Conservation (phyloP, 2,113 vertebrate species). For the Asarcornis scutulata region DNA sequence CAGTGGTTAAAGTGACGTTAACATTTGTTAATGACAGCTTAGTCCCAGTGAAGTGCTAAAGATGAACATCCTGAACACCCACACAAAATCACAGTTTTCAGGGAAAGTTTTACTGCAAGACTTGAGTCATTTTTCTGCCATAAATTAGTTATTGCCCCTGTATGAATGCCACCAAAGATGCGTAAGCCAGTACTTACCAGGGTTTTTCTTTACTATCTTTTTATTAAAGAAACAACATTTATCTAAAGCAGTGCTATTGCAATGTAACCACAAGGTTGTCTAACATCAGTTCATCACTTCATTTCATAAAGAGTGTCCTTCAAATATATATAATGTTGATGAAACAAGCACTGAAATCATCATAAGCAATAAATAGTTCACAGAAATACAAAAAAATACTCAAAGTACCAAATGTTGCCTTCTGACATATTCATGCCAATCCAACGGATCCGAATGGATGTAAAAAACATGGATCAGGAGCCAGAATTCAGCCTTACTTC, state of each 20-base stretch:
- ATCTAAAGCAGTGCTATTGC: not conserved
- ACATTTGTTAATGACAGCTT: not conserved
- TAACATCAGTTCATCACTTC: not conserved
- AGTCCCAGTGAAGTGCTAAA: not conserved
- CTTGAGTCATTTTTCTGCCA: not conserved
- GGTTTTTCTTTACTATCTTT: not conserved
- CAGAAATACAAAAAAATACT: not conserved
- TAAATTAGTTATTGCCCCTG: not conserved
- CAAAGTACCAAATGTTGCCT: not conserved
- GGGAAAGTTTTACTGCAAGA: not conserved
- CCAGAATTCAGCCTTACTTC: not conserved
- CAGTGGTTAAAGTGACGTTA: not conserved
- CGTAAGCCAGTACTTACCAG: not conserved
- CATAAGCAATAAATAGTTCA: not conserved
- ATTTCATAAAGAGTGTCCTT: not conserved
- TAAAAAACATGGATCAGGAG: not conserved
- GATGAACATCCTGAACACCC: not conserved
- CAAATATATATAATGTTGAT: not conserved
- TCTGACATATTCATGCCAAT: not conserved
- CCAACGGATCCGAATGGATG: not conserved
- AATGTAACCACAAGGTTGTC: not conserved
- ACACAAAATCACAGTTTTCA: not conserved
- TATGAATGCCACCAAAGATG: not conserved
- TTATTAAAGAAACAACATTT: not conserved
- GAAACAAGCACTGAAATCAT: not conserved